Evolutionary conservation across 2,888 invertebrate species (phyloP).

Genomic region (Malacosoma neustria): DNA sequence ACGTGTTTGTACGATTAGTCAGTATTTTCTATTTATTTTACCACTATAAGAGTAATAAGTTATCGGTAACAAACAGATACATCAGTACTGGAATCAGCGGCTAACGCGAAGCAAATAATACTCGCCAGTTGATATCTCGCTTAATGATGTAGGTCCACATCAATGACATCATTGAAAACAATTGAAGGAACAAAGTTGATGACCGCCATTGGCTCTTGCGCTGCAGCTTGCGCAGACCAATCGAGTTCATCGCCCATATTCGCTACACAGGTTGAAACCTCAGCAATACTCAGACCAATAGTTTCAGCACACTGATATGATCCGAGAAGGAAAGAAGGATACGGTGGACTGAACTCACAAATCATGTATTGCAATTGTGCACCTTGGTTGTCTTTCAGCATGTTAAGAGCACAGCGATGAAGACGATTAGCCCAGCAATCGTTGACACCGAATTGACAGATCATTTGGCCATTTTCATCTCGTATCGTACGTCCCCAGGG

Average conservation of each 20-base stretch:
- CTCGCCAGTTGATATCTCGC: slow-evolving; percentile 27
- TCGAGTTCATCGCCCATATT: slow-evolving; percentile 38
- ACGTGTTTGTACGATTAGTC: too few relatives aligned
- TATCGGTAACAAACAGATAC: slow-evolving; percentile 31
- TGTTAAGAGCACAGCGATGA: slow-evolving; percentile 48
- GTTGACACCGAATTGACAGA: slow-evolving; percentile 37
- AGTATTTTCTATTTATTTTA: too few relatives aligned
- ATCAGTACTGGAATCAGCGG: slow-evolving; percentile 34
- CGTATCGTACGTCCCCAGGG: slow-evolving; percentile 55
- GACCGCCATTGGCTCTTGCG: slow-evolving; percentile 26
- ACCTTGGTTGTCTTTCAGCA: slow-evolving; percentile 34
- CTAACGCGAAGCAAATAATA: slow-evolving; percentile 44
- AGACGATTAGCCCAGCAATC: slow-evolving; percentile 62
- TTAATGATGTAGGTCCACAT: slow-evolving; percentile 20
- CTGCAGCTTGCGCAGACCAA: slow-evolving; percentile 27
- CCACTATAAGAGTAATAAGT: too few relatives aligned
- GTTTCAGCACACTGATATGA: slow-evolving; percentile 40
- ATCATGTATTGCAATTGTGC: slow-evolving; percentile 47
- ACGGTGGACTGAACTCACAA: slow-evolving; percentile 46
- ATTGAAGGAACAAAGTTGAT: slow-evolving; percentile 47
- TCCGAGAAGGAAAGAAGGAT: slow-evolving; percentile 26
- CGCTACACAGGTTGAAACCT: slow-evolving; percentile 41
- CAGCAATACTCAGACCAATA: slow-evolving; percentile 34
- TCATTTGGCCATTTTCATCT: slow-evolving; percentile 24
- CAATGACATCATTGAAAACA: slow-evolving; percentile 36